Evolutionary conservation across 2,797 vertebrate species (phyloP).

Genomic region (Pangasius djambal): DNA sequence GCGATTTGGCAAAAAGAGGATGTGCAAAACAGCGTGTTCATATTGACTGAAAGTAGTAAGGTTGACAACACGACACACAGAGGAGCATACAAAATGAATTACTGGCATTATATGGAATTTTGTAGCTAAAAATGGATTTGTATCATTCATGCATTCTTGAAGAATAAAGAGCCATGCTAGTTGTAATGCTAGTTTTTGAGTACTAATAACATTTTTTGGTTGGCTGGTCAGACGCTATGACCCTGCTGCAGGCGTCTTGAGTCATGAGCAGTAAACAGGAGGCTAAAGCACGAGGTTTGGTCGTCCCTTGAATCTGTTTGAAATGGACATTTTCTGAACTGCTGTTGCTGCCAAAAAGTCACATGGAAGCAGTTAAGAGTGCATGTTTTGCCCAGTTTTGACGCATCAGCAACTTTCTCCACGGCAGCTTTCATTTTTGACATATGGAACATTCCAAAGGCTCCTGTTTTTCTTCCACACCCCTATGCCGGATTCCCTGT

Average conservation of each 20-base stretch:
- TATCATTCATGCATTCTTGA: not conserved
- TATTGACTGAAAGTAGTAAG: not conserved
- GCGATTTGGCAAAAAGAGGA: not conserved
- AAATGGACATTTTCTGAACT: conserved; percentile 16
- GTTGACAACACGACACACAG: not conserved
- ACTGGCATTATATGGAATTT: not conserved
- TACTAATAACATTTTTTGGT: not conserved
- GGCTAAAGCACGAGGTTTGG: not conserved
- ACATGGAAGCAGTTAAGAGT: conserved; percentile 30
- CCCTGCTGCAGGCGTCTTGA: not conserved
- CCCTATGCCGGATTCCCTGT: conserved; percentile 31
- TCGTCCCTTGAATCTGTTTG: not conserved
- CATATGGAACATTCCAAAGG: conserved; percentile 39
- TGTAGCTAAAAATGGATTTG: not conserved
- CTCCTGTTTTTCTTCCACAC: conserved; percentile 37
- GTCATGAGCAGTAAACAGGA: conserved; percentile 2
- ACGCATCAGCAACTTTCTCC: conserved; percentile 45
- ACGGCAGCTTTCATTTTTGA: conserved; percentile 21
- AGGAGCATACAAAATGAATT: not conserved
- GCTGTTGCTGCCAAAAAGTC: not conserved
- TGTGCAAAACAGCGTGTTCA: not conserved
- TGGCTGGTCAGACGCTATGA: not conserved
- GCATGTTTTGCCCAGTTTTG: conserved; percentile 24
- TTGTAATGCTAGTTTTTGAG: not conserved
- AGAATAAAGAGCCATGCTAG: not conserved